Evolutionary conservation across 2,797 vertebrate species (phyloP).

Genomic region (Epinephelus malabaricus): DNA sequence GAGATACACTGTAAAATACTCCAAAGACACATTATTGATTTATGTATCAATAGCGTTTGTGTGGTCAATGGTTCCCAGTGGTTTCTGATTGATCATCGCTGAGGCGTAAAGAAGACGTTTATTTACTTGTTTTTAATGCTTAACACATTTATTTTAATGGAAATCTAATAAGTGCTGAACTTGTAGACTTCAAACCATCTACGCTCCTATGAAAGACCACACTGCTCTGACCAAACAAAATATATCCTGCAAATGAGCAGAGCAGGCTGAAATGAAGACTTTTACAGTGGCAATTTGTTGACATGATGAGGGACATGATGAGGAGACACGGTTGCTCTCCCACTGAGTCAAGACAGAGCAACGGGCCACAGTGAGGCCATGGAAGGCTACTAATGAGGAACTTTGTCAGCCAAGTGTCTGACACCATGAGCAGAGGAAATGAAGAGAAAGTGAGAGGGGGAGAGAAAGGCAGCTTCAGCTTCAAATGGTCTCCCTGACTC

Average conservation of each 20-base stretch:
- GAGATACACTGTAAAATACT: conserved; percentile 50
- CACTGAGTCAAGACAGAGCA: conserved; percentile 41
- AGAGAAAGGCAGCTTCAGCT: conserved; percentile 48
- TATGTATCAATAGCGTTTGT: conserved; percentile 32
- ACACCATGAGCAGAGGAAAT: conserved; percentile 48
- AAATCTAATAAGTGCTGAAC: background rate
- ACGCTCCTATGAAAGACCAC: background rate
- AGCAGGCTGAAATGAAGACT: conserved; percentile 37
- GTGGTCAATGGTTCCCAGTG: conserved; percentile 40
- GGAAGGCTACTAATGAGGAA: conserved; percentile 64
- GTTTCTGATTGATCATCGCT: conserved; percentile 48
- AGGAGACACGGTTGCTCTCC: conserved; percentile 26
- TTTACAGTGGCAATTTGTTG: conserved; percentile 52
- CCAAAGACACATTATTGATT: conserved; percentile 57
- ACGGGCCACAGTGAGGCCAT: conserved; percentile 32
- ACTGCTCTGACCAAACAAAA: background rate
- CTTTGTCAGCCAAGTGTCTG: conserved; percentile 60
- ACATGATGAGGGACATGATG: conserved; percentile 58
- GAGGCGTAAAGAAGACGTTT: conserved; percentile 12
- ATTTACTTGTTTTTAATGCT: conserved; percentile 12
- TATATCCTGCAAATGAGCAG: conserved; percentile 4
- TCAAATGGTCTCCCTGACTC: conserved; percentile 57
- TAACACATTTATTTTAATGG: background rate
- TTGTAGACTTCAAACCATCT: no score
- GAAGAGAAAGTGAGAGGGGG: conserved; percentile 46